A percentile compares a stretch with the other conserved stretches of the same genome.
These are phyloP conservation scores for Tiliqua scincoides DNA, from an alignment of 2,113 vertebrate species.

Conservation along the genomic window DNA sequence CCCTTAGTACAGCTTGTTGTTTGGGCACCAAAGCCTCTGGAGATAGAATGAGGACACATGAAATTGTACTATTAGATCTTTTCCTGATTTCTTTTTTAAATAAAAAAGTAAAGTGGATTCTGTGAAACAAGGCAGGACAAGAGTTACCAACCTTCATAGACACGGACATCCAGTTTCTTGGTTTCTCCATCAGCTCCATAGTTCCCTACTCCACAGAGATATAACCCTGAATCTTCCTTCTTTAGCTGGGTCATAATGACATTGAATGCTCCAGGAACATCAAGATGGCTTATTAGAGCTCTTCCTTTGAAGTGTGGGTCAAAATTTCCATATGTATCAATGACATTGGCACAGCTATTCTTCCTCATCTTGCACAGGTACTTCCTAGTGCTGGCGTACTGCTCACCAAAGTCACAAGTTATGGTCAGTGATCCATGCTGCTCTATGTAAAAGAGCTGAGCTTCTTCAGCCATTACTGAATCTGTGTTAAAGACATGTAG, in stretches of 20 bases:
- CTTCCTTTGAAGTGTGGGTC: slow-evolving; percentile 41
- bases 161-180: slow-evolving; percentile 64
- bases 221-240: slow-evolving; percentile 69
- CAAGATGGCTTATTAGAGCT: slow-evolving; percentile 6
- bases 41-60: slow-evolving; percentile 9
- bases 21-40: slow-evolving; percentile 55
- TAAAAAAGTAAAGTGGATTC: not conserved
- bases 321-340: rapidly evolving
- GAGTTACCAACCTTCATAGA: slow-evolving; percentile 73
- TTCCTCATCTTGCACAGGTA: slow-evolving; percentile 69
- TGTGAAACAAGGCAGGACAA: not conserved
- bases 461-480: not conserved
- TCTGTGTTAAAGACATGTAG: slow-evolving; percentile 19
- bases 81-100: not conserved
- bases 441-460: slow-evolving; percentile 70
- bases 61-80: not conserved
- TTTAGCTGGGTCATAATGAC: slow-evolving; percentile 61
- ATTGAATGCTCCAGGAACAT: not conserved
- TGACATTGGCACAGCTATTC: slow-evolving; percentile 23
- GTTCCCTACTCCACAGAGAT: slow-evolving; percentile 58
- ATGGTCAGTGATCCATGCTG: slow-evolving; percentile 47
- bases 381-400: rapidly evolving
- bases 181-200: rapidly evolving
- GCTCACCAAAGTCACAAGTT: not conserved
- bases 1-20: slow-evolving; percentile 31